These are phyloP conservation scores for Phanerotoma sp. DNA, from an alignment of 2,888 invertebrate species.

Conservation along the genomic window DNA sequence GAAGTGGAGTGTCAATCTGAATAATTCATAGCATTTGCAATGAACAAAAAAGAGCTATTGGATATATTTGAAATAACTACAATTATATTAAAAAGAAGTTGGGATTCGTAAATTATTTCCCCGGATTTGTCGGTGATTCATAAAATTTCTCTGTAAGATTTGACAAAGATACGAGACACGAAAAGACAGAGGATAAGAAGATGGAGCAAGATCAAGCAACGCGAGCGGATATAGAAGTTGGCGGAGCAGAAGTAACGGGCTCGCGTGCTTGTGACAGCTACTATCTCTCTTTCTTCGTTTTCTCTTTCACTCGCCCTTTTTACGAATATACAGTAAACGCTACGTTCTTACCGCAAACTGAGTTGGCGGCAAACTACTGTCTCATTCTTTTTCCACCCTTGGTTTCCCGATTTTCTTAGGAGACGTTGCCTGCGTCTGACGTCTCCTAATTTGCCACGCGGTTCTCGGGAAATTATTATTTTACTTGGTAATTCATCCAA, in stretches of 20 bases:
- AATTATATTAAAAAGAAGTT: neutral
- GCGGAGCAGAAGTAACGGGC: conserved; percentile 47
- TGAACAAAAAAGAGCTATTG: neutral
- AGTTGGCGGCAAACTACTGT: conserved; percentile 28
- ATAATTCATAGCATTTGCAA: conserved; percentile 21
- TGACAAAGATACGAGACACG: neutral
- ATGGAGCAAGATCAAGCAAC: conserved; percentile 45
- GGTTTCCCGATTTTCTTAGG: conserved; percentile 41
- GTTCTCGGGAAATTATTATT: conserved; percentile 53
- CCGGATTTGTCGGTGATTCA: neutral
- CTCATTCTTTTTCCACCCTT: conserved; percentile 45
- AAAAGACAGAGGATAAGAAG: conserved; percentile 28
- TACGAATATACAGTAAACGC: conserved; percentile 43
- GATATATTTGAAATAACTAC: neutral
- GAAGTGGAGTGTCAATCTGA: conserved; percentile 34
- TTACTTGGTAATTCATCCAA: conserved; percentile 34
- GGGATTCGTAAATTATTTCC: neutral
- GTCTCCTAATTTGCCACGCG: conserved; percentile 51
- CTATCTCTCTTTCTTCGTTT: conserved; percentile 6
- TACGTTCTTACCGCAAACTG: conserved; percentile 50
- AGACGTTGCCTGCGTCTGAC: conserved; percentile 51
- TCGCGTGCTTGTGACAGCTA: conserved; percentile 42
- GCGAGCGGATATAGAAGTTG: conserved; percentile 36
- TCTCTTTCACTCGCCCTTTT: conserved; percentile 41
- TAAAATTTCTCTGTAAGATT: conserved; percentile 1